These are phyloP conservation scores for Thera britannica DNA, from an alignment of 2,888 invertebrate genomes.

Conservation along the genomic window DNA sequence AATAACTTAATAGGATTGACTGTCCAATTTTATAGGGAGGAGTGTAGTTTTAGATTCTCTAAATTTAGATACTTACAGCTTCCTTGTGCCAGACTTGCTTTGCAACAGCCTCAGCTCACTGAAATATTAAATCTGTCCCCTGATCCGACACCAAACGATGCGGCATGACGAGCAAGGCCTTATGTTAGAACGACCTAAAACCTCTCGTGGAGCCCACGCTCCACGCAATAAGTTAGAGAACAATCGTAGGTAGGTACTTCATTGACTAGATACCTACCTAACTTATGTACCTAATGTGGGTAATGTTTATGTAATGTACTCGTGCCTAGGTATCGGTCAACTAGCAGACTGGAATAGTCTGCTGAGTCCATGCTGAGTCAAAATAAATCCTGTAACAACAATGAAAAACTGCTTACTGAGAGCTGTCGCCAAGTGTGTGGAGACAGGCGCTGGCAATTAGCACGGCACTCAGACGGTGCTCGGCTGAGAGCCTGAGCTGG, in stretches of 20 bases:
- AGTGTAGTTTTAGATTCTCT: constrained; percentile 39
- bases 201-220: no score
- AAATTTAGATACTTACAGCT: constrained; percentile 55
- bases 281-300: no score
- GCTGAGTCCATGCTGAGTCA: neutral
- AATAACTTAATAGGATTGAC: no score
- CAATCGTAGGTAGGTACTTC: no score
- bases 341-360: no score
- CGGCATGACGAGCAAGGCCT: neutral
- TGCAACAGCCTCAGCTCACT: constrained; percentile 38
- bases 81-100: constrained; percentile 46
- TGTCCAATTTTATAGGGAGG: no score
- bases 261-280: no score
- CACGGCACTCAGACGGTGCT: constrained; percentile 31
- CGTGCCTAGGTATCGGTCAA: no score
- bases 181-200: no score
- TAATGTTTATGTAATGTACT: no score
- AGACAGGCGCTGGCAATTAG: constrained; percentile 31
- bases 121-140: constrained; percentile 56
- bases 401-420: constrained; percentile 26
- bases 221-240: no score
- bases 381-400: constrained; percentile 13
- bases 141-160: constrained; percentile 7
- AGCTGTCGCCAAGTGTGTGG: constrained; percentile 26
- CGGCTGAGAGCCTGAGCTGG: constrained; percentile 20